These are phyloP conservation scores for Dryadula phaetusa DNA, from an alignment of 2,888 invertebrate genomes.

Conservation along the genomic window DNA sequence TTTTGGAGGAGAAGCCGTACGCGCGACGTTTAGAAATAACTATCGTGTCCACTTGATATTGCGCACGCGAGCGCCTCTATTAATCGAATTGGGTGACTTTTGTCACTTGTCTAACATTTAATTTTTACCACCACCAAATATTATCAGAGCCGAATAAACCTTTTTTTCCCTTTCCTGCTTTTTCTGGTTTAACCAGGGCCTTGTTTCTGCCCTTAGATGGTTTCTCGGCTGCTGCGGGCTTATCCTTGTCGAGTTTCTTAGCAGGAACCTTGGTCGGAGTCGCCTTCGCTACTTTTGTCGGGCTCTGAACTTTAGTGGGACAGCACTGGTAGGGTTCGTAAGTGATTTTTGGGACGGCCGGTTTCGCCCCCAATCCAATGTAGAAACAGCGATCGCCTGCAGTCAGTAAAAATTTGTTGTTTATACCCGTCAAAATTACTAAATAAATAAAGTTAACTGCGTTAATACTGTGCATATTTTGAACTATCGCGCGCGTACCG, in stretches of 20 bases:
- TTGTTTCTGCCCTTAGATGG: conserved; percentile 77
- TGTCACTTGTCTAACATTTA: conserved; percentile 64
- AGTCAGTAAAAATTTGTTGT: conserved; percentile 94
- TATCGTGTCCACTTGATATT: conserved; percentile 79
- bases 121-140: conserved; percentile 90
- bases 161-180: conserved; percentile 87
- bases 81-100: conserved; percentile 64
- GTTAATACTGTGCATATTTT: conserved; percentile 78
- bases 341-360: conserved; percentile 89
- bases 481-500: conserved; percentile 65
- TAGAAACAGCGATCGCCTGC: conserved; percentile 99
- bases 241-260: conserved; percentile 78
- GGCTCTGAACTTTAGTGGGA: conserved; percentile 92
- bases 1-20: conserved; percentile 59
- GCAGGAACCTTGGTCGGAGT: conserved; percentile 86
- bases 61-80: conserved; percentile 65
- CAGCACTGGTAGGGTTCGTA: conserved; percentile 97
- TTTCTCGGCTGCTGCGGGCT: conserved; percentile 67
- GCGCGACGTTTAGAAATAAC: conserved; percentile 60
- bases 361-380: conserved; percentile 96
- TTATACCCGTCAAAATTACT: conserved; percentile 81
- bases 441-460: conserved; percentile 73
- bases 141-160: conserved; percentile 94
- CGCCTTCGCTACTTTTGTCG: conserved; percentile 92
- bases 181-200: conserved; percentile 83